Base-by-base conservation (phyloP, 2,888 invertebrate genomes). In the Orchesella flavescens region DNA sequence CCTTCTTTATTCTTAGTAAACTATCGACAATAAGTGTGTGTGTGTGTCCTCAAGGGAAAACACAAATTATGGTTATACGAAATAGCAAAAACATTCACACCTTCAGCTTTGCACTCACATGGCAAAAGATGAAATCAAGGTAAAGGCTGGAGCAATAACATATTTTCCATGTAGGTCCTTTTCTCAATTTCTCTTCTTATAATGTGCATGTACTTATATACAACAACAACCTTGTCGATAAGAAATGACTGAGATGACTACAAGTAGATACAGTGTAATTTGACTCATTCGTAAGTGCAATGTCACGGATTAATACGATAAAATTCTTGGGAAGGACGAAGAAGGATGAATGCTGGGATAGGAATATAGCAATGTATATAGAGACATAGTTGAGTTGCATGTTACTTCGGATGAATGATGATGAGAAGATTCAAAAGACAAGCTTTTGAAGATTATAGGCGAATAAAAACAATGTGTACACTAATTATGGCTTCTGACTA, bases 261-360 rank as follows among this genome's bases (percentile, higher is more conserved):
- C n/a, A n/a, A 34, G 34, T 34, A 34, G 3, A 2, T 34, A 34
- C 34, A 34, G 34, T 34, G 34, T 34, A 34, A 34, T 61, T 61
- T 24, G 61, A 23, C 13, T 61, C 12, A 7, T 21, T 61, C 19
- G 61, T 21, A 78, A 69, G 24, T 78, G 69, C 78, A 78, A 61
- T 78, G 78, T 78, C 78, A 78, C 78, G 78, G 78, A 61, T 78
- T 46, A 78, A 68, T 68, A 77, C 66, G 77, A 77, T 55, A 68
- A 78, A 78, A 78, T 69, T 78, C 78, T 68, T 78, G 78, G 71
- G 78, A 78, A 78, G 69, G 78, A 71, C 69, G 69, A 69, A 68
- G 23, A n/a, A 44, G 44, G 61, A 53, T 23, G n/a, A 69, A 44
- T 57, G 21, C 72, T 43, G 57, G 44, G 72, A 34, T 55, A 55